phyloP scores from a whole-genome alignment of 2,797 vertebrate genomes.

The Mus minutoides region DNA sequence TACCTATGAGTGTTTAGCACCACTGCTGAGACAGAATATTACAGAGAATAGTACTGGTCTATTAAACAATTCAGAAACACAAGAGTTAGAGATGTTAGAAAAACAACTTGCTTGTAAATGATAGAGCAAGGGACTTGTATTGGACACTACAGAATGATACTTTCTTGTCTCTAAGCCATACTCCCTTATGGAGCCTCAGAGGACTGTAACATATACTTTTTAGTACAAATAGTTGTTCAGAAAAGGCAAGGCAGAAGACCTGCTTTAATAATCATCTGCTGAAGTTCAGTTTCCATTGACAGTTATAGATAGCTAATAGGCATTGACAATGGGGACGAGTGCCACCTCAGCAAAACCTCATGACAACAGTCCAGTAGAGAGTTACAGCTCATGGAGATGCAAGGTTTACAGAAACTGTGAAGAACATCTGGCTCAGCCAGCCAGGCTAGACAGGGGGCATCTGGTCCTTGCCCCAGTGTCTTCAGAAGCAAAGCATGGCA shows the following conservation, averaged over 20 bases:
- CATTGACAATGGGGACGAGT: neutral
- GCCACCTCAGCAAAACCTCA: neutral
- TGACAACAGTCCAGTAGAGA: neutral
- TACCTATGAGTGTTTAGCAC: neutral
- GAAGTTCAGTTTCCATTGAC: neutral
- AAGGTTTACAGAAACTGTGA: neutral
- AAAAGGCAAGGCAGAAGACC: neutral
- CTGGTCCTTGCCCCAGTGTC: neutral
- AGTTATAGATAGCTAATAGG: neutral
- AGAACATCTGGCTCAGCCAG: neutral
- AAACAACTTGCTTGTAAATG: neutral
- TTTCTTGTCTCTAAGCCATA: neutral
- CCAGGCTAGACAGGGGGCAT: neutral
- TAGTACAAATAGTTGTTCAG: neutral
- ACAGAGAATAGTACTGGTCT: neutral
- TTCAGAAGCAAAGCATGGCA: neutral
- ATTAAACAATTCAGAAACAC: neutral
- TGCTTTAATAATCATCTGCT: neutral
- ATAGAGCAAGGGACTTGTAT: neutral
- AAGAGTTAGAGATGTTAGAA: neutral
- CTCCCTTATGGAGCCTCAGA: too few relatives aligned
- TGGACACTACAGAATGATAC: neutral
- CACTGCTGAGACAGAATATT: neutral
- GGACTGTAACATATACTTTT: neutral
- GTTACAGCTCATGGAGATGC: too few relatives aligned